phyloP scores from a whole-genome alignment of 2,888 invertebrate genomes.

The Cosmia trapezina region DNA sequence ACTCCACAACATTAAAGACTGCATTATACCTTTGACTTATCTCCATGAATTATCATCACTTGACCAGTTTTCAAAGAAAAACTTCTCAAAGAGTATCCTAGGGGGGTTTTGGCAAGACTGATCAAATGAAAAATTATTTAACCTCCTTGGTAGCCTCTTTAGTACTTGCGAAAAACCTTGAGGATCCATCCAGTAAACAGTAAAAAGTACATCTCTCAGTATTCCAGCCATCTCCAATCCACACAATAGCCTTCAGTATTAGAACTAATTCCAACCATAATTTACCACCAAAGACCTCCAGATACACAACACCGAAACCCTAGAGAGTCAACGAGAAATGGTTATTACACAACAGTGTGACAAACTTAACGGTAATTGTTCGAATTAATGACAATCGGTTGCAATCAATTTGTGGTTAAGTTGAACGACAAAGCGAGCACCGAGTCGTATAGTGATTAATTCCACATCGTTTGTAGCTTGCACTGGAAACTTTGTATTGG shows the following conservation, averaged over 20 bases:
- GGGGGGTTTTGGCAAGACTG: neutral
- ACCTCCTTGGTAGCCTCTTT: neutral
- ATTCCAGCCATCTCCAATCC: neutral
- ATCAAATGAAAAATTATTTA: neutral
- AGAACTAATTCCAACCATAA: neutral
- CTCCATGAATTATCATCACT: neutral
- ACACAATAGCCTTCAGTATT: neutral
- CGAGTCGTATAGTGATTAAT: conserved; percentile 61
- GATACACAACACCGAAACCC: conserved; percentile 11
- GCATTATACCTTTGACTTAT: neutral
- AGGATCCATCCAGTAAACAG: neutral
- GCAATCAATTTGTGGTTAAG: conserved; percentile 75
- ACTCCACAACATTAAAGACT: too few species aligned
- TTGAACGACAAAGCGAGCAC: conserved; percentile 65
- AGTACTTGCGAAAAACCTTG: neutral
- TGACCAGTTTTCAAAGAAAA: neutral
- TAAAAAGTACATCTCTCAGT: neutral
- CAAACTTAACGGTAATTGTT: conserved; percentile 65
- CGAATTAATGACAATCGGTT: conserved; percentile 72
- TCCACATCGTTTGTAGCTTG: conserved; percentile 58
- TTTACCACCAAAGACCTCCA: conserved; percentile 10
- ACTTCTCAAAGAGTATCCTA: neutral
- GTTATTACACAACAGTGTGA: conserved; percentile 62
- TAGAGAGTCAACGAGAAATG: conserved; percentile 38
- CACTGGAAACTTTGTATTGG: conserved; percentile 49